Evolutionary conservation across 2,888 invertebrate species (phyloP), one percentile per base, ranked within the genome.

Genomic region (Apantesis nais): DNA sequence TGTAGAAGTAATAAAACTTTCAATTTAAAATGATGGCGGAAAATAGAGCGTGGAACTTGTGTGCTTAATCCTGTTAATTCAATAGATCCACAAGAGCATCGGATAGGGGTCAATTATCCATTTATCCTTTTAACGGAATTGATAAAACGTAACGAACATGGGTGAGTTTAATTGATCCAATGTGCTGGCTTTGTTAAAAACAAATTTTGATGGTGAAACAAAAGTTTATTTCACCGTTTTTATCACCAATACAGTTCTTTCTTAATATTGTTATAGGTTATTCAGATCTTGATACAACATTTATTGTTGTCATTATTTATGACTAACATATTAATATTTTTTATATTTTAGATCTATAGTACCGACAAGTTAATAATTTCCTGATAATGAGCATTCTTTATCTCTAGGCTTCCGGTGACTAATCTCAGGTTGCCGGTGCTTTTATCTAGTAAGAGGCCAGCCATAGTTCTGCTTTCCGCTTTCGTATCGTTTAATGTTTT

Each of bases 41-140:
- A 85, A 82, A 75, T 83, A 81, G 90, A 92, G 82, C 91, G 90
- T 90, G 90, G 89, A 89, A 91, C 87, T 85, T 82, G 81, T 86
- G 83, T 84, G 85, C 88, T 89, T 92, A 90, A 92, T 91, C 91
- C 89, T 86, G 86, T 92, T 92, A 92, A 94, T 94, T 93, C 89
- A 86, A 93, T 92, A 91, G 92, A 91, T 90, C 85, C 83, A 85
- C 87, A 86, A 89, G 91, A 88, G 86, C 91, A 91, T 92, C 85
- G 86, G 85, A 94, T 94, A 91, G 93, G 94, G 94, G 94, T 94
- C 95, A 94, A 95, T 95, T 94, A 94, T 92, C 94, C 94, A 93
- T 94, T 95, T 94, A 95, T 94, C 94, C 94, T 90, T 92, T 95
- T 95, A 94, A 94, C 93, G 85, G 89, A 95, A 95, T 95, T 94